Conservation (phyloP, 2,888 invertebrate species). For the Calliphora vomitoria region DNA sequence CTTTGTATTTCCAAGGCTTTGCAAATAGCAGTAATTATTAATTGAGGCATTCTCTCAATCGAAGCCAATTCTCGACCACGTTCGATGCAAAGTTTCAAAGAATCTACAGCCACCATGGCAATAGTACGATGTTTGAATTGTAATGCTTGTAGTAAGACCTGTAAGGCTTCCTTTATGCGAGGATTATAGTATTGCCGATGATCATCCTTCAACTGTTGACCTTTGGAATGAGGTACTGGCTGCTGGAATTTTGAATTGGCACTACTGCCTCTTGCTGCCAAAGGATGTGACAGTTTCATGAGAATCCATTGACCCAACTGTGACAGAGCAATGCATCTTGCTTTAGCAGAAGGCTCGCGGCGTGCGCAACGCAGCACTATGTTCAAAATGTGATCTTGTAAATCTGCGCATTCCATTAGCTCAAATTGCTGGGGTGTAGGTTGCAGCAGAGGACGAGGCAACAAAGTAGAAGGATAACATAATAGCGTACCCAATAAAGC, state of each 20-base stretch:
- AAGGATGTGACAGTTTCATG: slow-evolving; percentile 81
- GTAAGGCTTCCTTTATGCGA: slow-evolving; percentile 83
- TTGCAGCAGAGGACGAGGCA: slow-evolving; percentile 86
- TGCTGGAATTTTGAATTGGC: slow-evolving; percentile 78
- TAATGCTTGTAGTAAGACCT: slow-evolving; percentile 83
- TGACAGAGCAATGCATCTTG: slow-evolving; percentile 94
- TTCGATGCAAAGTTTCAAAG: slow-evolving; percentile 83
- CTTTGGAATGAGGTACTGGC: slow-evolving; percentile 79
- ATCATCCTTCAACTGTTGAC: slow-evolving; percentile 71
- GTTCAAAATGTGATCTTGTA: slow-evolving; percentile 92
- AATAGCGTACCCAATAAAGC: slow-evolving; percentile 94
- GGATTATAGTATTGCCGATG: slow-evolving; percentile 78
- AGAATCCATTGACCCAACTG: slow-evolving; percentile 89
- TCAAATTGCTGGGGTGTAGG: slow-evolving; percentile 86
- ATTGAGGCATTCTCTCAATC: slow-evolving; percentile 82
- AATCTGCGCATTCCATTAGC: slow-evolving; percentile 84
- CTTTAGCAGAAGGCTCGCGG: slow-evolving; percentile 94
- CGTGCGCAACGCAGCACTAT: slow-evolving; percentile 95
- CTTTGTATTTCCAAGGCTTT: slow-evolving; percentile 84
- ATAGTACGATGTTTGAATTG: slow-evolving; percentile 84
- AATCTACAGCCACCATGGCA: slow-evolving; percentile 83
- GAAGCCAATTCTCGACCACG: slow-evolving; percentile 81
- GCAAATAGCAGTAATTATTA: slow-evolving; percentile 83
- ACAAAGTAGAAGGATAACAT: slow-evolving; percentile 90
- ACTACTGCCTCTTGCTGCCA: slow-evolving; percentile 45